Evolutionary conservation across 2,888 invertebrate genomes (phyloP).

Genomic region (Ormyrus rosae): DNA sequence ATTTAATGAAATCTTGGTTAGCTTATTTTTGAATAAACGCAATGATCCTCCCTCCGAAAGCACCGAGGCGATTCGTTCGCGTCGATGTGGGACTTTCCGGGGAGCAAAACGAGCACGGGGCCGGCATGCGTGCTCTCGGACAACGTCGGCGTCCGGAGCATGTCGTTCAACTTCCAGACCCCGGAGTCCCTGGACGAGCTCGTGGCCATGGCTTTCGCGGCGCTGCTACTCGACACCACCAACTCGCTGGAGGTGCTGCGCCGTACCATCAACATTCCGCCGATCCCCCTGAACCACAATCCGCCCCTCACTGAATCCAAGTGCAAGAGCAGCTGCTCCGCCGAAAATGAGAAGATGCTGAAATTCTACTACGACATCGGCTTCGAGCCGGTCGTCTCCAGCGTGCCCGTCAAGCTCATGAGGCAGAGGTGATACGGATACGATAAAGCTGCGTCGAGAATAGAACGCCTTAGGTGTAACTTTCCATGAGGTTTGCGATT

Average conservation of each 20-base stretch:
- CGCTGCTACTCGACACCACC: slow-evolving; percentile 61
- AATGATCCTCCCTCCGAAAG: no score
- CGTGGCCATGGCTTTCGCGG: slow-evolving; percentile 60
- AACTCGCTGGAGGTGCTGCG: slow-evolving; percentile 61
- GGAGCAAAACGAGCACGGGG: background rate
- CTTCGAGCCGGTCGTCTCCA: slow-evolving; percentile 57
- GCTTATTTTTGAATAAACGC: no score
- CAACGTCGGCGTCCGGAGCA: slow-evolving; percentile 60
- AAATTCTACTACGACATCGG: slow-evolving; percentile 61
- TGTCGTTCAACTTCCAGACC: slow-evolving; percentile 58
- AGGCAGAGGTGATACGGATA: slow-evolving; percentile 60
- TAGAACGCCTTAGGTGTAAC: no score
- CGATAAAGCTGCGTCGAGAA: no score
- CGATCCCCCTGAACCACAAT: background rate
- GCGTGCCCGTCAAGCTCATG: slow-evolving; percentile 62
- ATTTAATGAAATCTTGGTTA: no score
- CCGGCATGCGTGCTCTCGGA: slow-evolving; percentile 52
- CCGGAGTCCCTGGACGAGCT: slow-evolving; percentile 35
- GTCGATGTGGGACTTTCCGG: background rate
- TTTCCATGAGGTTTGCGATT: no score
- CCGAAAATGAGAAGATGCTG: slow-evolving; percentile 26
- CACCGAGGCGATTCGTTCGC: no score
- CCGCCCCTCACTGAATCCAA: background rate
- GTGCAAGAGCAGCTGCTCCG: background rate
- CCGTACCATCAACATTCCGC: slow-evolving; percentile 50